Evolutionary conservation across 2,888 invertebrate genomes (phyloP), one percentile per base, ranked within the genome.

Genomic region (Hemaris fuciformis): DNA sequence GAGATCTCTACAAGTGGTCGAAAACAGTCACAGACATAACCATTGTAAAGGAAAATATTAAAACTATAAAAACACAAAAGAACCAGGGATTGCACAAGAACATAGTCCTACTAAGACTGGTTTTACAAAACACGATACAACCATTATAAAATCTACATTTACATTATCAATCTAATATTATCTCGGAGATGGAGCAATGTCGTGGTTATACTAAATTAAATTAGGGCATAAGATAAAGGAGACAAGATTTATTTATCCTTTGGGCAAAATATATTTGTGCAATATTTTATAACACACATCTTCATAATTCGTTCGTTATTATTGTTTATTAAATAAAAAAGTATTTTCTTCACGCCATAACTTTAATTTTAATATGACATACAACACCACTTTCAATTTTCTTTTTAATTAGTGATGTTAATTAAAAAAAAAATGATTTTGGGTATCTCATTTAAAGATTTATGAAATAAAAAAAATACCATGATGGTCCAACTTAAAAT

Each of bases 11-110:
- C 66, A 27, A 25, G 18, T 53, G 31, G 25, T 46, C 23, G 18
- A 53, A 48, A 53, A 53, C 18, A 31, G 53, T 53, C 70, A 68
- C 70, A 64, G 70, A 71, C 63, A 65, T 60, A 71, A 64, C 64
- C 57, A 66, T 62, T 67, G 74, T 60, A 71, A 70, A 68, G 60
- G 65, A 73, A 27, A 69, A 65, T 60, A 67, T 62, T 63, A 71
- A 67, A 72, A 65, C 57, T 66, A 66, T 68, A 67, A 75, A 71
- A 69, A 72, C 67, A 71, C 70, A 53, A 70, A 74, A 71, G 70
- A 73, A 76, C 75, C 70, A 72, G 67, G 63, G 10, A 53, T 31
- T 53, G 53, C 53, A 53, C 53, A 53, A 27, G 15, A 27, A 48
- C 15, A 27, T 48, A 48, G 4, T 53, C 31, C 31, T 53, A 53